A percentile compares a stretch with the other conserved stretches of the same genome.
Conservation (phyloP, 2,888 invertebrate genomes). For the Torymus texanus region DNA sequence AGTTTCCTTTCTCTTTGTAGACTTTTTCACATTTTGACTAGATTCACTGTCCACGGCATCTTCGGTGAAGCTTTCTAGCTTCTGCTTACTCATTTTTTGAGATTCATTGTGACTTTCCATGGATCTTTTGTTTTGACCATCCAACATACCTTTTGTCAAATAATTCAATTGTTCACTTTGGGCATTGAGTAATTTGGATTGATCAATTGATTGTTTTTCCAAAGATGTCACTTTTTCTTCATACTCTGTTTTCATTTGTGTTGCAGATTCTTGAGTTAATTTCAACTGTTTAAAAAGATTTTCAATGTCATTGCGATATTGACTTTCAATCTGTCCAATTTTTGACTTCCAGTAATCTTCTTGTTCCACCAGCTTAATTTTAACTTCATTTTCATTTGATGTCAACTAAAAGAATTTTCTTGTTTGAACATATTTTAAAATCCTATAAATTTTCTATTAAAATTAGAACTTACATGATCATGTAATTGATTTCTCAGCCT, state of each 20-base stretch:
- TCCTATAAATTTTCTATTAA: slow-evolving; percentile 61
- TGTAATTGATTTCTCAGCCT: slow-evolving; percentile 76
- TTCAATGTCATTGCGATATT: slow-evolving; percentile 69
- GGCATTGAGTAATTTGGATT: slow-evolving; percentile 64
- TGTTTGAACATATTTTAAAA: no score
- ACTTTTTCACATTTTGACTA: slow-evolving; percentile 49
- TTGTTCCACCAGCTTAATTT: slow-evolving; percentile 64
- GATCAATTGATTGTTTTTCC: slow-evolving; percentile 64
- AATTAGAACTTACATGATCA: slow-evolving; percentile 63
- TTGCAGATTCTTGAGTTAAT: slow-evolving; percentile 65
- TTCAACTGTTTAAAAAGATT: slow-evolving; percentile 67
- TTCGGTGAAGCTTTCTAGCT: slow-evolving; percentile 16
- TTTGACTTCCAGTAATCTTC: slow-evolving; percentile 71
- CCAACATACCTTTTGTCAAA: slow-evolving; percentile 40
- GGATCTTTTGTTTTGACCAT: slow-evolving; percentile 21
- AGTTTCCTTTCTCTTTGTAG: neutral
- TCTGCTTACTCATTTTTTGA: slow-evolving; percentile 17
- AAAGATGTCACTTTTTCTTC: slow-evolving; percentile 67
- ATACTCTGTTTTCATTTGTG: slow-evolving; percentile 66
- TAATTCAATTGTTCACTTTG: slow-evolving; percentile 65
- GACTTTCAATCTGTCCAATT: slow-evolving; percentile 68
- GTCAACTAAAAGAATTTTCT: slow-evolving; percentile 60
- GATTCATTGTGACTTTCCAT: neutral
- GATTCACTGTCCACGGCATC: slow-evolving; percentile 51
- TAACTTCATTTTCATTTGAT: slow-evolving; percentile 67